Evolutionary conservation across 2,888 invertebrate genomes (phyloP).

Genomic region (Ophion ventricosus): DNA sequence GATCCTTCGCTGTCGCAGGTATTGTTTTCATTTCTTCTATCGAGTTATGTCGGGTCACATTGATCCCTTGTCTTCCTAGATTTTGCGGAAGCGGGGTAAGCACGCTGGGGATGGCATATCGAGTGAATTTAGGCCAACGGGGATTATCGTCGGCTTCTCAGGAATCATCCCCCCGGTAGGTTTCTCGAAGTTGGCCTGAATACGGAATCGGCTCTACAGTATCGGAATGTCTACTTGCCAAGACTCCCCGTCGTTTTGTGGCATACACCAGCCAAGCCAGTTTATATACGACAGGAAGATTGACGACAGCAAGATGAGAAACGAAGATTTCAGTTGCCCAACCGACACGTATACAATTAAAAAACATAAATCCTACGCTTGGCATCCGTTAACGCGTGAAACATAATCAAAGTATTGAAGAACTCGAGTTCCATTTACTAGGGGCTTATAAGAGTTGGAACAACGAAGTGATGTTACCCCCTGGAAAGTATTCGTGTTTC

Average conservation of each 20-base stretch:
- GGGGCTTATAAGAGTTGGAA: background rate
- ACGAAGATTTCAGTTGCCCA: background rate
- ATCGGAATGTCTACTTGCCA: background rate
- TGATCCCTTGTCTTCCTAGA: conserved; percentile 16
- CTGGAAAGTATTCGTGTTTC: background rate
- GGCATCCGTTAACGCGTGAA: background rate
- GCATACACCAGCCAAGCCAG: background rate
- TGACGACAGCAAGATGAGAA: background rate
- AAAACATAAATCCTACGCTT: background rate
- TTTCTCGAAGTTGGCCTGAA: conserved; percentile 17
- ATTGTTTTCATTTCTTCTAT: conserved; percentile 44
- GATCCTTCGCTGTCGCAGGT: conserved; percentile 1
- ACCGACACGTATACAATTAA: background rate
- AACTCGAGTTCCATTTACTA: background rate
- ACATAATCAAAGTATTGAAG: background rate
- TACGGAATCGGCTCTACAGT: background rate
- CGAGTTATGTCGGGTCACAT: conserved; percentile 24
- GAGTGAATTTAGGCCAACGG: conserved; percentile 9
- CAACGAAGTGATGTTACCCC: background rate
- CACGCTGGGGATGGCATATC: conserved; percentile 18
- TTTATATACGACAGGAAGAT: background rate
- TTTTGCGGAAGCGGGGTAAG: conserved; percentile 3
- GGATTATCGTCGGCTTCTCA: conserved; percentile 7
- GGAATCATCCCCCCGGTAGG: conserved; percentile 9
- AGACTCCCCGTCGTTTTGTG: background rate